Percentiles rank a stretch among this genome's conserved stretches.
These are phyloP conservation scores for Drosophila navojoa DNA, from an alignment of 1,140 invertebrate genomes.

Conservation along the genomic window DNA sequence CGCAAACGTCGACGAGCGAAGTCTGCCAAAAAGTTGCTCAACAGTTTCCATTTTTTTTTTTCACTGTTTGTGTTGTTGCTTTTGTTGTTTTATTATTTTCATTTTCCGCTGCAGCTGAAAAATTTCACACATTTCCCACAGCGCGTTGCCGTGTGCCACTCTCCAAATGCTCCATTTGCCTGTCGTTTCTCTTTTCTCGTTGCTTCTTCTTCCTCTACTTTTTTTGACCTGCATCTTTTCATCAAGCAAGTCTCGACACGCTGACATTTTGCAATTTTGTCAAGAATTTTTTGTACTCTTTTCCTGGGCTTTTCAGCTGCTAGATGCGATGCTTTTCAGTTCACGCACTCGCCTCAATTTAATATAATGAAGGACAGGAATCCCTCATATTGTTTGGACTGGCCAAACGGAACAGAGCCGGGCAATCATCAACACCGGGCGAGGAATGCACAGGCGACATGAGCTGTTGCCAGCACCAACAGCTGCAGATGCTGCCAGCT, in stretches of 20 bases:
- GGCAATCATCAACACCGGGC: conserved; percentile 9
- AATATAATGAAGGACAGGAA: conserved; percentile 67
- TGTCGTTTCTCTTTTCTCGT: conserved; percentile 23
- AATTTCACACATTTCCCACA: conserved; percentile 79
- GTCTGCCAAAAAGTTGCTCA: conserved; percentile 57
- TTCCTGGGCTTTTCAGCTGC: conserved; percentile 33
- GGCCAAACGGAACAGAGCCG: conserved; percentile 43
- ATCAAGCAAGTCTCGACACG: conserved; percentile 7
- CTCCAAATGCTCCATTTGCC: conserved; percentile 57
- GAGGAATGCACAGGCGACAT: conserved; percentile 72
- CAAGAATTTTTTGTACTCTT: conserved; percentile 11
- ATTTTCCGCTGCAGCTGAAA: conserved; percentile 61
- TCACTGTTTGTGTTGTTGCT: neutral
- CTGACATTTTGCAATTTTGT: conserved; percentile 53
- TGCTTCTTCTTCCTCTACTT: no score
- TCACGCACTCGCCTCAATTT: conserved; percentile 57
- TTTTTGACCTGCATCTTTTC: conserved; percentile 19
- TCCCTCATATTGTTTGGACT: conserved; percentile 45
- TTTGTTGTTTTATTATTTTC: conserved; percentile 5
- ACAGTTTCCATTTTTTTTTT: conserved; percentile 40
- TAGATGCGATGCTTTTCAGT: conserved; percentile 13
- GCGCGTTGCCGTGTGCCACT: conserved; percentile 55
- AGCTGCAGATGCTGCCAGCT: conserved; percentile 1
- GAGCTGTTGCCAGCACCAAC: conserved; percentile 50
- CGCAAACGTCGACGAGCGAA: conserved; percentile 38